Percentiles rank a stretch among this genome's conserved stretches.
Evolutionary conservation across 64 coral and sea anemone genomes (phyloP).

Genomic region (Orbicella faveolata): DNA sequence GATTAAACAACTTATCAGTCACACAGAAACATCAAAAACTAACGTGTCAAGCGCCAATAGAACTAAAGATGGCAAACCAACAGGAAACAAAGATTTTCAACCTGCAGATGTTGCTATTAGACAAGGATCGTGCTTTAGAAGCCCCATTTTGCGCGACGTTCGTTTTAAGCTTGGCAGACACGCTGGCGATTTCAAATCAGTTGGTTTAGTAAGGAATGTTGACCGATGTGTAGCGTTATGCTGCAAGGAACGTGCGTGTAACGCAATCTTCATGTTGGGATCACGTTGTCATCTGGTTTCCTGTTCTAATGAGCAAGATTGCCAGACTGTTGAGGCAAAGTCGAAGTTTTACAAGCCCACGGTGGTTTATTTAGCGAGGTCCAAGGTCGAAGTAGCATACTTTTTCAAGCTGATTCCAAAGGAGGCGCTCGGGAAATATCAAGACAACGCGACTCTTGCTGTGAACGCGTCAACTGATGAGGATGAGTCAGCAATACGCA

Average conservation of each 20-base stretch:
- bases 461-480: not conserved
- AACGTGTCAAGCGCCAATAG: not conserved
- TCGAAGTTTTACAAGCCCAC: slow-evolving; percentile 75
- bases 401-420: slow-evolving; percentile 68
- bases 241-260: slow-evolving; percentile 61
- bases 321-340: slow-evolving; percentile 52
- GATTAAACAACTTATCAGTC: slow-evolving; percentile 43
- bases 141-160: slow-evolving; percentile 55
- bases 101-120: not conserved
- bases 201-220: slow-evolving; percentile 43
- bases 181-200: slow-evolving; percentile 72
- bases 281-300: slow-evolving; percentile 74
- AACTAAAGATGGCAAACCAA: not conserved
- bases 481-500: not conserved
- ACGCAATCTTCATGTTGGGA: slow-evolving; percentile 82
- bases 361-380: slow-evolving; percentile 65
- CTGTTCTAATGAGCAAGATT: slow-evolving; percentile 62
- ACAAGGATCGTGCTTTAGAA: slow-evolving; percentile 44
- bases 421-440: slow-evolving; percentile 27
- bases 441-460: not conserved
- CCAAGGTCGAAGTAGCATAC: slow-evolving; percentile 30
- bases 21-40: slow-evolving; percentile 4
- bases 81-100: not conserved
- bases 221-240: slow-evolving; percentile 74
- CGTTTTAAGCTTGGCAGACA: slow-evolving; percentile 74